A percentile compares a stretch with the other conserved stretches of the same genome.
Conservation (phyloP, 2,888 invertebrate genomes). For the Dysmachus trigonus region DNA sequence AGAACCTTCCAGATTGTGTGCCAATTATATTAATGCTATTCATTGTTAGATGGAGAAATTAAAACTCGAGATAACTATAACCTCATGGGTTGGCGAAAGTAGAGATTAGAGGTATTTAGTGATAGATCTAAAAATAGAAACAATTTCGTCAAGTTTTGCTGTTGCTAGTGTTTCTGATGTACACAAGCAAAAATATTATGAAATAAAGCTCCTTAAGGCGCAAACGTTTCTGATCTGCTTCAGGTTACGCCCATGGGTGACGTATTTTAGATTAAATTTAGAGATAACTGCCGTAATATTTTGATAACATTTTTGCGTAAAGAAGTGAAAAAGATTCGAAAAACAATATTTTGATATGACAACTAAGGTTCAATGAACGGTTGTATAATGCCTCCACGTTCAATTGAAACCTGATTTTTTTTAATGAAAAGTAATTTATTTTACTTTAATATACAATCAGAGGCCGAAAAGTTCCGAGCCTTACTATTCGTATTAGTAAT, state of each 20-base stretch:
- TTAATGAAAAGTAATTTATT: no score
- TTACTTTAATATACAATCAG: no score
- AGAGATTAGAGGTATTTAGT: background rate
- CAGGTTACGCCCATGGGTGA: background rate
- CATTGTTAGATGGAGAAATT: background rate
- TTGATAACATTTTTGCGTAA: background rate
- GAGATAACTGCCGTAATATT: background rate
- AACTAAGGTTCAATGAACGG: no score
- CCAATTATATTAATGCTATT: background rate
- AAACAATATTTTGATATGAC: no score
- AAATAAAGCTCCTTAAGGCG: background rate
- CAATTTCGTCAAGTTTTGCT: background rate
- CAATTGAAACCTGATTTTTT: no score
- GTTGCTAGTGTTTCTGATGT: background rate
- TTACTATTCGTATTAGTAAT: no score
- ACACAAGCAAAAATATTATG: background rate
- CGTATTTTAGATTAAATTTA: background rate
- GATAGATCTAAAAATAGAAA: background rate
- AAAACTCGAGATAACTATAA: background rate
- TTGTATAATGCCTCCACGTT: no score
- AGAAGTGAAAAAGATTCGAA: background rate
- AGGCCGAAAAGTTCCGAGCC: no score
- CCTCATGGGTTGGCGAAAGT: background rate
- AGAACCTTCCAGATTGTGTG: background rate
- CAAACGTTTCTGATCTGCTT: background rate